Evolutionary conservation across 1,140 invertebrate genomes (phyloP), one percentile per base, ranked within the genome.

Genomic region (Gryon sp.): DNA sequence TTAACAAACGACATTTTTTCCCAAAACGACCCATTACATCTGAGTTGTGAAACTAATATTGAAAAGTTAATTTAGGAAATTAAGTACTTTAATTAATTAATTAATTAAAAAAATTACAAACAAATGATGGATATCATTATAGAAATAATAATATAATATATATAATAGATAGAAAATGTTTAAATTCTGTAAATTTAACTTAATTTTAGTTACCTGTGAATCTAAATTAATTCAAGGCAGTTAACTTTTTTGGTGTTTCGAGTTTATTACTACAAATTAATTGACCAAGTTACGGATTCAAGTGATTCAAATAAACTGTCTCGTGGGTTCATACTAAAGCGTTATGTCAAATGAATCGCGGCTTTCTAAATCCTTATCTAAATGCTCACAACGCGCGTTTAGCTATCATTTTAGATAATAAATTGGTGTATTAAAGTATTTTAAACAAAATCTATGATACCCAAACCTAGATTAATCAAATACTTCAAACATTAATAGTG

Each of bases 1-100:
- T 94, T 46, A 97, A 87, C 15, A 99, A 91, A 18, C 97, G 94
- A 88, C 96, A 97, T 91, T 98, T 98, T 88, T 98, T 98, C 18
- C 96, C 96, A 6, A 93, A 97, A 84, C 93, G 93, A 53, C 94
- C 95, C 96, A 97, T 97, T 36, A 24, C 4, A 45, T 46, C 8
- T 6, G 7, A 66, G 8, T n/a, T 53, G 3, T n/a, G 1, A 38
- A 11, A 16, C 14, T 14, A 16, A 26, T 2, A 53, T 34, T 53
- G n/a, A 53, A 53, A 40, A n/a, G n/a, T n/a, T n/a, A n/a, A n/a
- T n/a, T n/a, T n/a, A n/a, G n/a, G n/a, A n/a, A n/a, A n/a, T n/a
- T n/a, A n/a, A n/a, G n/a, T n/a, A n/a, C n/a, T n/a, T n/a, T n/a
- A n/a, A n/a, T n/a, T n/a, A n/a, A n/a, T n/a, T n/a, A n/a, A n/a